Conservation (phyloP, 1,140 invertebrate genomes). For the Lanistes nyassanus region DNA sequence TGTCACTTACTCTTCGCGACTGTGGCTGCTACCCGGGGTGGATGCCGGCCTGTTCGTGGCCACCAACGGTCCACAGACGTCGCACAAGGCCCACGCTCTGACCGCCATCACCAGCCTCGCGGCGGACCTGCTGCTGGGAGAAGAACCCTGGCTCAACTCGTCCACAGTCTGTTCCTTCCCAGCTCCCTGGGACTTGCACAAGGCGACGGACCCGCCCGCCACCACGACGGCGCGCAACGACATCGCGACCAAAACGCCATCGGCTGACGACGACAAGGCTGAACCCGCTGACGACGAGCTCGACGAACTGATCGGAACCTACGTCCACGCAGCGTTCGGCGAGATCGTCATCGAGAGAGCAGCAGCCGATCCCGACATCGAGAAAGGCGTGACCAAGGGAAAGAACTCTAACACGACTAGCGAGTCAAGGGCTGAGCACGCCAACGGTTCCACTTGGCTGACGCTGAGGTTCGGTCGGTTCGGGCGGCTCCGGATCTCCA, state of each 20-base stretch:
- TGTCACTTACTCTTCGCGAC: slow-evolving; percentile 44
- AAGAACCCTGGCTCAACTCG: slow-evolving; percentile 36
- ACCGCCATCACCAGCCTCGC: slow-evolving; percentile 31
- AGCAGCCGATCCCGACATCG: not conserved
- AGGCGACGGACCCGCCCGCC: not conserved
- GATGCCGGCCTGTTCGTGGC: slow-evolving; percentile 42
- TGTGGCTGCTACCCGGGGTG: slow-evolving; percentile 51
- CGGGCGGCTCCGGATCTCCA: slow-evolving; percentile 26
- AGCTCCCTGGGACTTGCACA: slow-evolving; percentile 24
- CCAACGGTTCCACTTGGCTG: slow-evolving; percentile 3
- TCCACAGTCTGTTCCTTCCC: slow-evolving; percentile 35
- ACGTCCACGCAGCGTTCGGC: slow-evolving; percentile 42
- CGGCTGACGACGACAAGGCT: too few species aligned
- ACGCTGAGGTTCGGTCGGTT: slow-evolving; percentile 23
- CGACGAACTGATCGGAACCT: slow-evolving; percentile 35
- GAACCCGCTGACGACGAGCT: not conserved
- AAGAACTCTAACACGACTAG: not conserved
- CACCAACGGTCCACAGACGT: slow-evolving; percentile 37
- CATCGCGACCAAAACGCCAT: not conserved
- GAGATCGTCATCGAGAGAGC: slow-evolving; percentile 30
- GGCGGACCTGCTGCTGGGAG: slow-evolving; percentile 35
- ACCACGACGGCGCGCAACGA: not conserved
- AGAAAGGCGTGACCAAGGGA: not conserved
- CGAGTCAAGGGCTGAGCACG: not conserved
- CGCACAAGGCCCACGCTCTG: slow-evolving; percentile 21